Conservation (phyloP, 2,888 invertebrate genomes). For the Pelosia muscerda region DNA sequence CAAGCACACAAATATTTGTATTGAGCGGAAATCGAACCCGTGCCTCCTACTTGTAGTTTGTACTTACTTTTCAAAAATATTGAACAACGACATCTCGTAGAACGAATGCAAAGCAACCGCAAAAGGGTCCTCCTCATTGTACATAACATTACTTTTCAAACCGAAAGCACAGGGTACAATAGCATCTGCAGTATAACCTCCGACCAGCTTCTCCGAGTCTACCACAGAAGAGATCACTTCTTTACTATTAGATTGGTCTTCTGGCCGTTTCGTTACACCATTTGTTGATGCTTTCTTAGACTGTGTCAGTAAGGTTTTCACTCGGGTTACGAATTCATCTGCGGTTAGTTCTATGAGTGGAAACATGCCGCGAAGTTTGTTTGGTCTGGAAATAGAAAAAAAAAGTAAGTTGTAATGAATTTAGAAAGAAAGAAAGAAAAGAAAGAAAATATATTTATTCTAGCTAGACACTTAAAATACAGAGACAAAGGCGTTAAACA, state of each 20-base stretch:
- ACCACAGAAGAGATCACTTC: constrained; percentile 54
- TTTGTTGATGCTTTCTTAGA: constrained; percentile 36
- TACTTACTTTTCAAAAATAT: constrained; percentile 82
- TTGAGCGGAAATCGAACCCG: no score
- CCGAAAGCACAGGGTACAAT: constrained; percentile 84
- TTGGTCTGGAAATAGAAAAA: constrained; percentile 70
- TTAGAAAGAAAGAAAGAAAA: no score
- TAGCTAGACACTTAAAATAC: no score
- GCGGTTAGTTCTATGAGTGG: constrained; percentile 79
- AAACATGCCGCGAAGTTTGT: constrained; percentile 80
- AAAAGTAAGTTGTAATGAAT: no score
- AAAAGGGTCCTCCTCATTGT: constrained; percentile 76
- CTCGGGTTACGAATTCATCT: constrained; percentile 67
- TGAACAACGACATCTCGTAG: constrained; percentile 76
- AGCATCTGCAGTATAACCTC: constrained; percentile 82
- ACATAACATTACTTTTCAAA: constrained; percentile 79
- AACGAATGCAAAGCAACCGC: constrained; percentile 81
- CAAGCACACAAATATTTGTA: no score
- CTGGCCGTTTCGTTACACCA: constrained; percentile 19
- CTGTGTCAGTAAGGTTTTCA: constrained; percentile 59
- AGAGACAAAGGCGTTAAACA: no score
- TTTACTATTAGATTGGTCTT: constrained; percentile 20
- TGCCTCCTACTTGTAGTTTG: not conserved
- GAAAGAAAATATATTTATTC: no score
- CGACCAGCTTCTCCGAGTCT: constrained; percentile 74